phyloP scores from a whole-genome alignment of 2,113 vertebrate genomes.

The Ondatra zibethicus region DNA sequence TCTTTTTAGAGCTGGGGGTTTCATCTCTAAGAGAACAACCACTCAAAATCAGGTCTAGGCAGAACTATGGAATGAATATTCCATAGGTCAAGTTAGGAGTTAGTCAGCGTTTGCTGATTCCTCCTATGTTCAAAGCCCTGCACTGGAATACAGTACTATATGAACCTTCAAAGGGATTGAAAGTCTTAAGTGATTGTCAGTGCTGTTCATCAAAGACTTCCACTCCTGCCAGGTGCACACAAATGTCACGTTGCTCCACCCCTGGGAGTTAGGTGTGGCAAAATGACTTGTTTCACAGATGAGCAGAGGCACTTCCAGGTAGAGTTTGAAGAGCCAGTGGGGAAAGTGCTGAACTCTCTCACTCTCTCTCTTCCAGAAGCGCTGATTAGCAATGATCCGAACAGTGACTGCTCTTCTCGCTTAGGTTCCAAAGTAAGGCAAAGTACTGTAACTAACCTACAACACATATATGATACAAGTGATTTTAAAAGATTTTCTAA shows the following conservation, averaged over 20 bases:
- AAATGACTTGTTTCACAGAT: neutral
- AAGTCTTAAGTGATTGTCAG: neutral
- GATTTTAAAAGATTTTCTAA: neutral
- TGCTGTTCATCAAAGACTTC: neutral
- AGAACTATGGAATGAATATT: constrained; percentile 12
- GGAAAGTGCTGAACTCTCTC: neutral
- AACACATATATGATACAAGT: neutral
- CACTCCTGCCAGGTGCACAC: neutral
- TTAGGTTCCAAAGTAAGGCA: neutral
- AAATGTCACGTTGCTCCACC: neutral
- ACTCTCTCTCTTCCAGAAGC: neutral
- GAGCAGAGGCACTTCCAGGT: neutral
- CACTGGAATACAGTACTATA: neutral
- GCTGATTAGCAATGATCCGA: neutral
- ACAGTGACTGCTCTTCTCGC: neutral
- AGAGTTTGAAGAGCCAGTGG: neutral
- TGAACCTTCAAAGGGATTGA: neutral
- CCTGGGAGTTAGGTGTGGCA: neutral
- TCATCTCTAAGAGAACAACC: constrained; percentile 52
- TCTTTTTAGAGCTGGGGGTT: constrained; percentile 46
- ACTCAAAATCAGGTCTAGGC: constrained; percentile 34
- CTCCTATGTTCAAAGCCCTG: neutral
- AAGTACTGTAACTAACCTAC: neutral
- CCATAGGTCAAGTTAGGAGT: neutral
- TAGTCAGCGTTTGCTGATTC: constrained; percentile 6